Evolutionary conservation across 2,888 invertebrate genomes (phyloP), one percentile per base, ranked within the genome.

Genomic region (Platerodrilus igneus): DNA sequence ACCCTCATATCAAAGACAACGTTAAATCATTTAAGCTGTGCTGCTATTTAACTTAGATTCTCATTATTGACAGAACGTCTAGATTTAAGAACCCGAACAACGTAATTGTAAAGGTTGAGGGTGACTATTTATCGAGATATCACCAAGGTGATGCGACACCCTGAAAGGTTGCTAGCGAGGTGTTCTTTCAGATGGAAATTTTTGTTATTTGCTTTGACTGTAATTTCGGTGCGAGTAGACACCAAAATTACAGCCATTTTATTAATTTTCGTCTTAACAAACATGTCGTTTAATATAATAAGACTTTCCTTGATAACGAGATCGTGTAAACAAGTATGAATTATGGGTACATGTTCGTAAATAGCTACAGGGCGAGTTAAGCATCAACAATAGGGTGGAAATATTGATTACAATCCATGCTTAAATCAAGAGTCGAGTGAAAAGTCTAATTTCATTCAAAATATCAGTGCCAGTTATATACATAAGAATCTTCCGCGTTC

Each of bases 81-180:
- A n/a, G n/a, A n/a, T n/a, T n/a, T n/a, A n/a, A n/a, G n/a, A n/a
- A n/a, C n/a, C n/a, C n/a, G n/a, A n/a, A n/a, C n/a, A n/a, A n/a
- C n/a, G 42, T 52, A 54, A 56, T 56, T 57, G 52, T 48, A 44
- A 55, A 45, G n/a, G n/a, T 56, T 51, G 51, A 52, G 58, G 54
- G 45, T 46, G 45, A 50, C 31, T 50, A 47, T 52, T 48, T 50
- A 48, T 52, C 50, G 44, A 47, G 45, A 42, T 52, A 58, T 61
- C 62, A 59, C 62, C 64, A 57, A 59, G 64, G 63, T 60, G 61
- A 65, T 58, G 49, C 43, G 54, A 40, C 53, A 56, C 57, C 61
- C 60, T 60, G 61, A 61, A 61, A 62, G 57, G 64, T 65, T 65
- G 65, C 65, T 60, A 65, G 63, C 63, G 63, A 57, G 55, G 59